These are phyloP conservation scores for Cyanocitta stelleri DNA, from an alignment of 2,113 vertebrate genomes.

Conservation along the genomic window DNA sequence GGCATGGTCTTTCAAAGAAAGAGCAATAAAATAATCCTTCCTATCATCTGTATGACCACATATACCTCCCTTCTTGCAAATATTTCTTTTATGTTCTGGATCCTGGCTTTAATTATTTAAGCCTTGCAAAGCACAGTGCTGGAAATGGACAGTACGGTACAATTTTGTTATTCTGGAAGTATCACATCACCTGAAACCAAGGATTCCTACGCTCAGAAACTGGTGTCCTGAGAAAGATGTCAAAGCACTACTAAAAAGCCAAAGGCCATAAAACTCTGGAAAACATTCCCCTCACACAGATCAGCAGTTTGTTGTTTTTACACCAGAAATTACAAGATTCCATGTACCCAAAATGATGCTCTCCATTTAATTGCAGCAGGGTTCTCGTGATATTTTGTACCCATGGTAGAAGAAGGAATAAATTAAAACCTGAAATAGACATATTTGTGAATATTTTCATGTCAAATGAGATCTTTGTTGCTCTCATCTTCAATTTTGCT, in stretches of 20 bases:
- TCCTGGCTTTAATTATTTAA: background rate
- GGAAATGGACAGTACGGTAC: background rate
- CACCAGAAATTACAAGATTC: background rate
- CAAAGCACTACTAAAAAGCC: background rate
- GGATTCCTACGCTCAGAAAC: background rate
- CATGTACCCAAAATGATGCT: background rate
- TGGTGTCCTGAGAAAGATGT: background rate
- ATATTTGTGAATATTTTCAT: background rate
- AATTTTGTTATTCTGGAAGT: background rate
- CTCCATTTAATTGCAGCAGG: background rate
- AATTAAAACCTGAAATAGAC: background rate
- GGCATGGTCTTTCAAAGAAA: background rate
- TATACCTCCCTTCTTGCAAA: background rate
- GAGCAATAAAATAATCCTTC: background rate
- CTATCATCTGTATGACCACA: background rate
- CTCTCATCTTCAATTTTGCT: background rate
- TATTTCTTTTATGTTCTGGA: background rate
- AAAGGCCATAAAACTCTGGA: background rate
- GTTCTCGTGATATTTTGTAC: background rate
- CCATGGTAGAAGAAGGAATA: background rate
- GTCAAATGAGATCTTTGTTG: background rate
- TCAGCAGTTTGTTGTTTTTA: background rate
- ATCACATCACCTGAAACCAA: background rate
- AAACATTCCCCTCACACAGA: background rate
- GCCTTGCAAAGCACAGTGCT: background rate